Base-by-base conservation (phyloP, 2,797 vertebrate genomes). In the Sphenodon punctatus region DNA sequence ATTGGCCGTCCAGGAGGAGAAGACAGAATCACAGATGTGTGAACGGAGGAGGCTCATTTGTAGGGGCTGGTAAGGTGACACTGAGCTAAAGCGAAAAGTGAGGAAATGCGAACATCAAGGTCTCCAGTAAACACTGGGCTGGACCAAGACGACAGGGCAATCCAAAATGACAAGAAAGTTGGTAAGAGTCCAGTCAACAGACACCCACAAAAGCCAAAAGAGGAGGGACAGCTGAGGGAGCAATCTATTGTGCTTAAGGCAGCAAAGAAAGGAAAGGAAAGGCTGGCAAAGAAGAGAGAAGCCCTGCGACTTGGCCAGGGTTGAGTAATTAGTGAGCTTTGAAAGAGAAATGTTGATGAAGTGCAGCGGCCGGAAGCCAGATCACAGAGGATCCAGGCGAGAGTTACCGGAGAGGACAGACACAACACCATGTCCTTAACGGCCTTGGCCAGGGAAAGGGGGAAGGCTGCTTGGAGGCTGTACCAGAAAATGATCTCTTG, bases 141-240 rank as follows among this genome's bases (percentile, higher is more conserved):
- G n/a, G n/a, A n/a, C n/a, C n/a, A n/a, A n/a, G n/a, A n/a, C n/a
- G n/a, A n/a, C n/a, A n/a, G n/a, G n/a, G n/a, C n/a, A n/a, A n/a
- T n/a, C n/a, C n/a, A n/a, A n/a, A n/a, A n/a, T 30, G 46, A 10
- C 4, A 10, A 3, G 4, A 38, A 5, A 27, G 32, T 36, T 42
- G 30, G 39, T 2, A 67, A 6, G 3, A 2, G 11, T 17, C 36
- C 22, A 12, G 39, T 6, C n/a, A 5, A 1, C 39, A 20, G 1
- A 2, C 1, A 1, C 5, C 8, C 17, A n/a, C 59, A 10, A n/a
- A 46, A 7, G 0, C 20, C 15, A 6, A 53, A 12, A 34, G 5
- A n/a, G 30, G 46, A 14, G 32, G 32, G 6, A 32, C 5, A 32
- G 5, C 32, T 3, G 6, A 25, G 16, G 53, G 25, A 13, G 5